Percentiles rank a stretch among this genome's conserved stretches.
phyloP scores from a whole-genome alignment of 2,888 invertebrate genomes.

The Dendrolimus pini region DNA sequence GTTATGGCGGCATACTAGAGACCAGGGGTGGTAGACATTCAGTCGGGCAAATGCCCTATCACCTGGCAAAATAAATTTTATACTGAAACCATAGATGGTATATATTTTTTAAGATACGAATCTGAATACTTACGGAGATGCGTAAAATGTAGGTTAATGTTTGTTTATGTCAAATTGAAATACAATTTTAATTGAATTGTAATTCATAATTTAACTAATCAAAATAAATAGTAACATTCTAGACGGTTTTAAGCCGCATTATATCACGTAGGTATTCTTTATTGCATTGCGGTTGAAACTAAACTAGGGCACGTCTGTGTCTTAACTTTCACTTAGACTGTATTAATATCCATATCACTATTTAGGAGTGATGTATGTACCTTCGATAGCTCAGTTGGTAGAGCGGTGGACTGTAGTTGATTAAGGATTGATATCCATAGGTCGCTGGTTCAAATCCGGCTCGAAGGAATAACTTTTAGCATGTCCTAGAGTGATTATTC shows the following conservation, averaged over 20 bases:
- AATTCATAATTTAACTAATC: too few species aligned
- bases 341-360: not conserved
- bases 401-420: conserved; percentile 73
- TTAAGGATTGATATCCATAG: conserved; percentile 63
- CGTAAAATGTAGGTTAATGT: too few species aligned
- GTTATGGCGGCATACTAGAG: too few species aligned
- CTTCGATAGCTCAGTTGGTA: conserved; percentile 78
- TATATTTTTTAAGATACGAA: too few species aligned
- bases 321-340: not conserved
- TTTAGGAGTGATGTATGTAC: conserved; percentile 17
- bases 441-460: conserved; percentile 80
- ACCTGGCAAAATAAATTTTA: too few species aligned
- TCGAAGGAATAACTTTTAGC: conserved; percentile 55
- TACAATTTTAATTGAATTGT: too few species aligned
- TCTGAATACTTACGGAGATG: too few species aligned
- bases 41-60: too few species aligned
- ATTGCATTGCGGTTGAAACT: not conserved
- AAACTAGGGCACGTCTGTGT: not conserved
- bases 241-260: not conserved
- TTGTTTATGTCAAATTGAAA: too few species aligned
- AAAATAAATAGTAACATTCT: too few species aligned
- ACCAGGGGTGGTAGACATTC: too few species aligned
- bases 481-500: not conserved
- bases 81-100: too few species aligned
- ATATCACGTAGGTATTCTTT: not conserved